Conservation (phyloP, 2,888 invertebrate species). For the Xanthostigma xanthostigma region DNA sequence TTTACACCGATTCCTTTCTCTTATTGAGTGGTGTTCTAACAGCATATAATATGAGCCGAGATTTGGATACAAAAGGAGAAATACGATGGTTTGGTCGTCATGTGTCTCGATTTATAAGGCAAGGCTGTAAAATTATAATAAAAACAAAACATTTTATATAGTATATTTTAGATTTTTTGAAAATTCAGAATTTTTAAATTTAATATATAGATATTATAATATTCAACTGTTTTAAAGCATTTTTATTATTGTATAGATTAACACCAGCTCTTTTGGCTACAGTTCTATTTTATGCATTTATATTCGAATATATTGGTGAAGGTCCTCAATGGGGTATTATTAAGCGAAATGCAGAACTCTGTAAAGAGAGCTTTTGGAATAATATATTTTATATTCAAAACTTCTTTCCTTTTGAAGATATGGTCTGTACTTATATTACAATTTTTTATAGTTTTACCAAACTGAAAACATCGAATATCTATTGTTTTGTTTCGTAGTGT, state of each 20-base stretch:
- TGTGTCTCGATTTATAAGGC: constrained; percentile 47
- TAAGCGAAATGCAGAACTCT: constrained; percentile 45
- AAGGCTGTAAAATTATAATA: constrained; percentile 10
- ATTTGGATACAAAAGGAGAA: constrained; percentile 33
- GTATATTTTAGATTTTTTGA: not conserved
- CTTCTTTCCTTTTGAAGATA: constrained; percentile 50
- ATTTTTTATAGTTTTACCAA: not conserved
- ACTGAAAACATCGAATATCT: not conserved
- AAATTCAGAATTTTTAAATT: not conserved
- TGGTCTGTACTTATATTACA: constrained; percentile 34
- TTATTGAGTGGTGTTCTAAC: constrained; percentile 49
- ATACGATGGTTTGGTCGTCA: constrained; percentile 40
- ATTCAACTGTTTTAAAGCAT: constrained; percentile 2
- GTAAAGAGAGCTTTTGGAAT: constrained; percentile 51
- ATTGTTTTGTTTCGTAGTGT: constrained; percentile 36
- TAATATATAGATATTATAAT: not conserved
- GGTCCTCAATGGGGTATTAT: constrained; percentile 54
- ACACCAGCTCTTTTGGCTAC: constrained; percentile 47
- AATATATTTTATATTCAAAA: constrained; percentile 53
- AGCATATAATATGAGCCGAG: constrained; percentile 42
- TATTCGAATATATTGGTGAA: constrained; percentile 45
- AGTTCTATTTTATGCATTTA: constrained; percentile 48
- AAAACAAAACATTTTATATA: not conserved
- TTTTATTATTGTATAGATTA: constrained; percentile 30
- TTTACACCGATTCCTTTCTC: constrained; percentile 52